Conservation (phyloP, 2,888 invertebrate genomes). For the Liodrosophila aerea region DNA sequence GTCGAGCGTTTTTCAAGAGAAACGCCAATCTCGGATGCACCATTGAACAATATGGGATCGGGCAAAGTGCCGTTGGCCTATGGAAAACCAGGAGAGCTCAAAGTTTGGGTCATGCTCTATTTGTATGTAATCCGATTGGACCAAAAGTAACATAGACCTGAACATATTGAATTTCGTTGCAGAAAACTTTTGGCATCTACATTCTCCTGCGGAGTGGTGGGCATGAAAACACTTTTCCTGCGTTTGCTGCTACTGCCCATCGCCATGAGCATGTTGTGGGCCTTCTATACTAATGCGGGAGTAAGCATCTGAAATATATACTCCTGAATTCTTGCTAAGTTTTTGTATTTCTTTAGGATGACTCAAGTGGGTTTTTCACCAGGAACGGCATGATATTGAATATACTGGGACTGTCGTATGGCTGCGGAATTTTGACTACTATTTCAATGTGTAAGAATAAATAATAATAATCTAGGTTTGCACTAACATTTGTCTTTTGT, state of each 20-base stretch:
- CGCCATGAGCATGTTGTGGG: conserved; percentile 90
- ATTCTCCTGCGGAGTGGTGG: conserved; percentile 89
- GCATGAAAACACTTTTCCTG: conserved; percentile 89
- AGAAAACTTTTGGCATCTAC: conserved; percentile 91
- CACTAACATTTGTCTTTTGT: conserved; percentile 11
- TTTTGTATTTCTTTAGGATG: conserved; percentile 71
- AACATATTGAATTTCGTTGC: fast-evolving
- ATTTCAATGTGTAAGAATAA: conserved; percentile 74
- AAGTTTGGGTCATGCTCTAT: conserved; percentile 88
- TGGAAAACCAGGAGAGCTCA: conserved; percentile 87
- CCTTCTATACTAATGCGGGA: conserved; percentile 86
- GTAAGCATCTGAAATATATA: conserved; percentile 63
- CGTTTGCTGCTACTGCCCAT: conserved; percentile 89
- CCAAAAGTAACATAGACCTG: not conserved
- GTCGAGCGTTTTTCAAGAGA: conserved; percentile 96
- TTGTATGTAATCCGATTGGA: conserved; percentile 82
- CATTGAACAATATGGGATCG: conserved; percentile 84
- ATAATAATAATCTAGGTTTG: not conserved
- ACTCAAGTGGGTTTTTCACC: conserved; percentile 81
- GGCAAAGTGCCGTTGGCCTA: conserved; percentile 90
- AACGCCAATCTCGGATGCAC: conserved; percentile 87
- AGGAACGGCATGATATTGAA: conserved; percentile 82
- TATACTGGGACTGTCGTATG: conserved; percentile 81
- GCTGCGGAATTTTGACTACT: conserved; percentile 81
- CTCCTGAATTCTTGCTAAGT: not conserved